These are phyloP conservation scores for Lipophrys pholis DNA, from an alignment of 2,113 vertebrate genomes.

Conservation along the genomic window DNA sequence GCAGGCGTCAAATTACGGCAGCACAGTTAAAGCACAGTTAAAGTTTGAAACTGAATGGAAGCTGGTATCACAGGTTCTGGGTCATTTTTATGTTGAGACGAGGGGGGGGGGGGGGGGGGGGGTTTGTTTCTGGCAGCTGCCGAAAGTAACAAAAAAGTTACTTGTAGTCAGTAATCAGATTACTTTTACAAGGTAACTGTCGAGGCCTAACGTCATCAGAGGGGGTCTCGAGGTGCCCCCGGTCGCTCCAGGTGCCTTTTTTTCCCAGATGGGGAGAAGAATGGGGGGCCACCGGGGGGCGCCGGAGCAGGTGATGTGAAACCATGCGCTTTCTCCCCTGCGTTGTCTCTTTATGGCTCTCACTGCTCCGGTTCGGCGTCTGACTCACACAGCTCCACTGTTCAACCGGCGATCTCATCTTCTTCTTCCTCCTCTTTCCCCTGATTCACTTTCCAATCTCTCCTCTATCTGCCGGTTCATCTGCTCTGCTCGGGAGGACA, in stretches of 20 bases:
- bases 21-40: no score
- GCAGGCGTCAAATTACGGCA: no score
- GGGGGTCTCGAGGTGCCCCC: conserved; percentile 54
- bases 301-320: conserved; percentile 66
- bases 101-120: no score
- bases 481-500: conserved; percentile 49
- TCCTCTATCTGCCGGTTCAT: conserved; percentile 48
- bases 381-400: conserved; percentile 60
- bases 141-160: no score
- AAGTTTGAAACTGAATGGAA: no score
- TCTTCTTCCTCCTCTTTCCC: conserved; percentile 33
- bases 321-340: conserved; percentile 54
- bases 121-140: no score
- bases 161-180: no score
- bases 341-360: conserved; percentile 53
- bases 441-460: conserved; percentile 27
- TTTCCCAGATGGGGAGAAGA: conserved; percentile 51
- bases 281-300: conserved; percentile 60
- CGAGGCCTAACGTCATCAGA: background rate
- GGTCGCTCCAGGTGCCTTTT: conserved; percentile 33
- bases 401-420: conserved; percentile 18
- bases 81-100: no score
- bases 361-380: conserved; percentile 51
- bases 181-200: no score
- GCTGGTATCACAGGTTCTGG: no score